Evolutionary conservation across 2,888 invertebrate species (phyloP), one percentile per base, ranked within the genome.

Genomic region (Zaprionus lineosus): DNA sequence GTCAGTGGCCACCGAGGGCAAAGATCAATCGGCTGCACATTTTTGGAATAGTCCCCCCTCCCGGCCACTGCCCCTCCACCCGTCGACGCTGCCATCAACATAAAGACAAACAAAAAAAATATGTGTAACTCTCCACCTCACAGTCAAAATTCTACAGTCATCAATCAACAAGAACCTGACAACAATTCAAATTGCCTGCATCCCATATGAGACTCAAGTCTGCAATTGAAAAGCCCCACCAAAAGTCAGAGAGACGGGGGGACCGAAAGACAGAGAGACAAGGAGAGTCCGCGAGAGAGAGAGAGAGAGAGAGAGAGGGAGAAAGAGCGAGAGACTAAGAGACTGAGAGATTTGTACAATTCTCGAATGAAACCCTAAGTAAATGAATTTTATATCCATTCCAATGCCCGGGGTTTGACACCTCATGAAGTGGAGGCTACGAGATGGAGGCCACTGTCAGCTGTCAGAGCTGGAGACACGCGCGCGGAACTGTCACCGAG

Each of bases 111-210:
- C n/a, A n/a, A n/a, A n/a, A n/a, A n/a, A n/a, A n/a, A n/a, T n/a
- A n/a, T n/a, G n/a, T n/a, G n/a, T n/a, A 55, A 31, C 15, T 19
- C 18, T 14, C 29, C 43, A 41, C 44, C 21, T 26, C 16, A 53
- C 33, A 60, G 37, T 28, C 15, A 26, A 47, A 47, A 64, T 69
- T 64, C 64, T 67, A 43, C 59, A 73, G 75, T 79, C 86, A 82
- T 82, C 82, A 83, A 82, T 82, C 82, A 82, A 79, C 74, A 46
- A 62, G 78, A 74, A 63, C 44, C 67, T 76, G 76, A 74, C 74
- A 74, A n/a, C 64, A 68, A 79, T 79, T 77, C 65, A 64, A 81
- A 82, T 81, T 79, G 77, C 67, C 74, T 83, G 81, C 81, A 73
- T 70, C 65, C 46, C 58, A 78, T 53, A 66, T 43, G 19, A 9